A percentile compares a stretch with the other conserved stretches of the same genome.
Evolutionary conservation across 2,888 invertebrate species (phyloP).

Genomic region (Lithophane socia): DNA sequence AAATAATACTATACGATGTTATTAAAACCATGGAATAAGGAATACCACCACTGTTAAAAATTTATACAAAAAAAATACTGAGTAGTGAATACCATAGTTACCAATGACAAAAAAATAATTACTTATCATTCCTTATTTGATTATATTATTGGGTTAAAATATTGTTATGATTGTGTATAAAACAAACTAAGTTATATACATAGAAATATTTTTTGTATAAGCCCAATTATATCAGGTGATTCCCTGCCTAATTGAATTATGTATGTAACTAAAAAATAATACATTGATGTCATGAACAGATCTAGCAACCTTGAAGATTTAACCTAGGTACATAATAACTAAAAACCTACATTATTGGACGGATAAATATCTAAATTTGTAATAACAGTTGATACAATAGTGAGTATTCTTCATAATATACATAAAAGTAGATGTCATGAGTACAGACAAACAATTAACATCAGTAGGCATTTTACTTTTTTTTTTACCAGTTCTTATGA

Average conservation of each 20-base stretch:
- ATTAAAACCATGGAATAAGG: slow-evolving; percentile 53
- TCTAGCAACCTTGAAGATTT: slow-evolving; percentile 25
- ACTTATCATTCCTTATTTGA: background rate
- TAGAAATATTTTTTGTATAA: slow-evolving; percentile 1
- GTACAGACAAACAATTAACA: slow-evolving; percentile 20
- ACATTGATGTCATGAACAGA: slow-evolving; percentile 15
- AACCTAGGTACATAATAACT: slow-evolving; percentile 9
- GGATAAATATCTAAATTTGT: slow-evolving; percentile 47
- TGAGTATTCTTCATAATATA: slow-evolving; percentile 51
- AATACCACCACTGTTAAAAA: slow-evolving; percentile 26
- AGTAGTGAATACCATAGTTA: slow-evolving; percentile 25
- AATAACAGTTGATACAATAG: slow-evolving; percentile 26
- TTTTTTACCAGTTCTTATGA: background rate
- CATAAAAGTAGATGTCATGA: slow-evolving; percentile 30
- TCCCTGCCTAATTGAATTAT: background rate
- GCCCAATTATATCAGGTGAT: background rate
- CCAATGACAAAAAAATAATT: slow-evolving; percentile 6
- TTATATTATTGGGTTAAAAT: slow-evolving; percentile 25
- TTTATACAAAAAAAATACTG: slow-evolving; percentile 32
- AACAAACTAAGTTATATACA: background rate
- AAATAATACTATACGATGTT: slow-evolving; percentile 46
- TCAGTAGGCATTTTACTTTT: background rate
- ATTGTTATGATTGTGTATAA: slow-evolving; percentile 7
- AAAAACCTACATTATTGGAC: slow-evolving; percentile 49
- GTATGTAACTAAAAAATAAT: background rate